A percentile compares a stretch with the other conserved stretches of the same genome.
Conservation (phyloP, 2,888 invertebrate genomes). For the Bembecia ichneumoniformis region DNA sequence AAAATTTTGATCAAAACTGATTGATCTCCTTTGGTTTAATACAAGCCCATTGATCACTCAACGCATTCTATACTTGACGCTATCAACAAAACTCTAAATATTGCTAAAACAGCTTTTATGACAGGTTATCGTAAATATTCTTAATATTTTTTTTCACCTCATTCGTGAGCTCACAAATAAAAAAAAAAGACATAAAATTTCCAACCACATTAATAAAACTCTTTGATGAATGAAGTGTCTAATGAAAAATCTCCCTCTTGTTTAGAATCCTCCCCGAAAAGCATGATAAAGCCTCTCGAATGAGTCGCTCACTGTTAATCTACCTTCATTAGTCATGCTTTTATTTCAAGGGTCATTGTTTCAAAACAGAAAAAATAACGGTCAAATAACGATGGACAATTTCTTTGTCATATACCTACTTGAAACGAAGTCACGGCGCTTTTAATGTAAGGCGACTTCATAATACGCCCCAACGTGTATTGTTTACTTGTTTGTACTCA, state of each 20-base stretch:
- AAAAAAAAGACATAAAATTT: not conserved
- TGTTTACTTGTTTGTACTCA: too few relatives aligned
- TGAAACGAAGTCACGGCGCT: too few relatives aligned
- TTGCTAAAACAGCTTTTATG: too few relatives aligned
- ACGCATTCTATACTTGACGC: too few relatives aligned
- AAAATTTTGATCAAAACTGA: too few relatives aligned
- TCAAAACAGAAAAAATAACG: slow-evolving; percentile 13
- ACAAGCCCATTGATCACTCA: too few relatives aligned
- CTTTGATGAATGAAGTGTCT: slow-evolving; percentile 29
- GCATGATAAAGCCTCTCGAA: slow-evolving; percentile 32
- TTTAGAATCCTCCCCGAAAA: slow-evolving; percentile 25
- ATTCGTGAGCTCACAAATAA: not conserved
- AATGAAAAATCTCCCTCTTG: slow-evolving; percentile 28
- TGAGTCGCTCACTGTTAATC: slow-evolving; percentile 33
- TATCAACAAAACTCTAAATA: too few relatives aligned
- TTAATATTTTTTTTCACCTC: not conserved
- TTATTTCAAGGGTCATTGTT: slow-evolving; percentile 28
- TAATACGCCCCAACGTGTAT: too few relatives aligned
- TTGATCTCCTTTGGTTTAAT: too few relatives aligned
- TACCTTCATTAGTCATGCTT: slow-evolving; percentile 39
- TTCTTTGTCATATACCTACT: not conserved
- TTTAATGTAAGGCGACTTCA: too few relatives aligned
- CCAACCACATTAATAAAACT: slow-evolving; percentile 8
- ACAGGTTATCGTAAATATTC: too few relatives aligned
- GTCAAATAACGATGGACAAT: not conserved